Base-by-base conservation (phyloP, 2,113 vertebrate genomes). In the Solea senegalensis region DNA sequence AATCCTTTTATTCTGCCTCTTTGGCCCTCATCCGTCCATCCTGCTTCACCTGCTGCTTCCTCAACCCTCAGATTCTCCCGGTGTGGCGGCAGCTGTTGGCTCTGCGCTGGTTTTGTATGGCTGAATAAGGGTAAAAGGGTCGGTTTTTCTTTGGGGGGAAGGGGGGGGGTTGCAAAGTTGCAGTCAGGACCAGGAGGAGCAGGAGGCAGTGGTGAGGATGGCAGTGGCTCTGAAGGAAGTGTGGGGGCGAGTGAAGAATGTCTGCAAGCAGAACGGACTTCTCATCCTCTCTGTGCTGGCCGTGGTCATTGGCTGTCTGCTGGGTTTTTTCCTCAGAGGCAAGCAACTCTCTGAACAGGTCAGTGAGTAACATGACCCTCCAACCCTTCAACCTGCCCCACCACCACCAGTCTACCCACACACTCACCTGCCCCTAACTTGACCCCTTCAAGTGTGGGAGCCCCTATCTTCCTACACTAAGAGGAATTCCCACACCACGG, bases 211-310 rank as follows among this genome's bases (percentile, higher is more conserved):
- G 69, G 73, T 88, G 88, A 90, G 85, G 86, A 97, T 96, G 95
- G 95, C 93, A 14, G 94, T 93, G 91, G 92, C 92, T 41, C 78
- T 95, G 72, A 93, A 94, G 14, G 94, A 95, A 71, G 70, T 95
- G 72, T 94, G 96, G 84, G 94, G 91, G 55, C 93, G 96, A 52
- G 94, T 95, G 84, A 96, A 96, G 90, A 97, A 96, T 10, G 95
- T 97, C 72, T 98, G 96, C 91, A 94, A 94, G 90, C 95, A 95
- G 86, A 99, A 99, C 0, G 97, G 97, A 43, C 92, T 99, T 81
- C 97, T 99, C 83, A 96, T 99, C 90, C 92, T 99, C 66, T 99
- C 97, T 0, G 98, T 99, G 73, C 49, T 99, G 54, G 98, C 97
- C 0, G 97, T 99, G 89, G 96, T 97, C 59, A 94, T 99, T 26